Evolutionary conservation across 2,888 invertebrate genomes (phyloP).

Genomic region (Hyposoter didymator): DNA sequence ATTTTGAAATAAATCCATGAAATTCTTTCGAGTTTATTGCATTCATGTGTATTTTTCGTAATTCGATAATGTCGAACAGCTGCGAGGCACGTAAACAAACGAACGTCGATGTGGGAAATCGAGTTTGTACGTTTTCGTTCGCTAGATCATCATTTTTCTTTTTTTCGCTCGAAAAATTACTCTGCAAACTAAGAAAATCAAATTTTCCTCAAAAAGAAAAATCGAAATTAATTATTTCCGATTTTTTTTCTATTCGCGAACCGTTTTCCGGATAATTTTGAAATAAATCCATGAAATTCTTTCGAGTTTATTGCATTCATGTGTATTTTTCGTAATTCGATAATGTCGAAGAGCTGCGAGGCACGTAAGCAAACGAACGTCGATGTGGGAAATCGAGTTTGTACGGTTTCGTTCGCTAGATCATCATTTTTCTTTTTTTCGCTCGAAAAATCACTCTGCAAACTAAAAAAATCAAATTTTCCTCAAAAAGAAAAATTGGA

Average conservation of each 20-base stretch:
- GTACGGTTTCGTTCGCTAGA: not conserved
- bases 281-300: too few relatives aligned
- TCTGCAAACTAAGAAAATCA: not conserved
- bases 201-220: too few relatives aligned
- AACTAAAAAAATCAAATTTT: not conserved
- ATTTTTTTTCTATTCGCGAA: too few relatives aligned
- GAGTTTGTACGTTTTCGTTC: not conserved
- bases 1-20: too few relatives aligned
- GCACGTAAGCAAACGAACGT: not conserved
- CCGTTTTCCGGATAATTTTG: too few relatives aligned
- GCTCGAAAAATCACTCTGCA: not conserved
- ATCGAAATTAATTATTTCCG: too few relatives aligned
- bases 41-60: not conserved
- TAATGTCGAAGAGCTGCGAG: not conserved
- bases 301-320: too few relatives aligned
- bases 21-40: too few relatives aligned
- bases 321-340: not conserved
- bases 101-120: constrained; percentile 6
- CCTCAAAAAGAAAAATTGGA: too few relatives aligned
- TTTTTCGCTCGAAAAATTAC: not conserved
- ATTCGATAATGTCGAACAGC: not conserved
- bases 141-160: not conserved
- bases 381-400: constrained; percentile 8
- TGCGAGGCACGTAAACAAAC: not conserved
- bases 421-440: not conserved